phyloP scores from a whole-genome alignment of 2,797 vertebrate genomes.

The Morus bassanus region DNA sequence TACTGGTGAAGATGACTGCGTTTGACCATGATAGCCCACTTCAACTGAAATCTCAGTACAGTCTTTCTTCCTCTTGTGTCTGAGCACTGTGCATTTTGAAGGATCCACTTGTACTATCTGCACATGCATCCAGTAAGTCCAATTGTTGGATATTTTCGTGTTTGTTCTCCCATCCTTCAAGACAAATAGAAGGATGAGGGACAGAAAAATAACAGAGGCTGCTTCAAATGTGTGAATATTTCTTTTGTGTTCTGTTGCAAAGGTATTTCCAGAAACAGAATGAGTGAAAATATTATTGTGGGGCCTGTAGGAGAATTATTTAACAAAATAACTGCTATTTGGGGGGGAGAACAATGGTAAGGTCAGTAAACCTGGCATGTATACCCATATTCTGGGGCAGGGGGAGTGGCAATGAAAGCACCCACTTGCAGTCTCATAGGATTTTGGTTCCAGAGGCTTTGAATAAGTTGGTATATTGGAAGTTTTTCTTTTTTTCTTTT shows the following conservation, averaged over 20 bases:
- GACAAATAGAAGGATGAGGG: neutral
- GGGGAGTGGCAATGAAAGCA: neutral
- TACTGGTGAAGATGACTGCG: neutral
- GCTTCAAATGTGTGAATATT: neutral
- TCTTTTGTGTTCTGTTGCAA: neutral
- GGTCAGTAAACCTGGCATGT: neutral
- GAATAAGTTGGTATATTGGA: neutral
- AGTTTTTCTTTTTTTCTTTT: too few species aligned
- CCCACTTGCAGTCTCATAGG: fast-evolving
- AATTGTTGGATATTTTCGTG: fast-evolving
- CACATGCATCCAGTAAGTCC: too few species aligned
- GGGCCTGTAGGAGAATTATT: neutral
- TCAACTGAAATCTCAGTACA: neutral
- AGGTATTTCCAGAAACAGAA: neutral
- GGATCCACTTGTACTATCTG: neutral
- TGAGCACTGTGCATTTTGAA: neutral
- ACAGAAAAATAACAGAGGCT: neutral
- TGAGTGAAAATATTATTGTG: neutral
- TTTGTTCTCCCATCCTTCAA: neutral
- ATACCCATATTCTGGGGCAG: neutral
- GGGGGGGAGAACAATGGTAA: fast-evolving
- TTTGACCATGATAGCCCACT: neutral
- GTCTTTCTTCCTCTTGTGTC: neutral
- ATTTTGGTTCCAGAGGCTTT: neutral
- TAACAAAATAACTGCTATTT: neutral